These are phyloP conservation scores for Eumerus sabulonum DNA, from an alignment of 2,888 invertebrate genomes.

Conservation along the genomic window DNA sequence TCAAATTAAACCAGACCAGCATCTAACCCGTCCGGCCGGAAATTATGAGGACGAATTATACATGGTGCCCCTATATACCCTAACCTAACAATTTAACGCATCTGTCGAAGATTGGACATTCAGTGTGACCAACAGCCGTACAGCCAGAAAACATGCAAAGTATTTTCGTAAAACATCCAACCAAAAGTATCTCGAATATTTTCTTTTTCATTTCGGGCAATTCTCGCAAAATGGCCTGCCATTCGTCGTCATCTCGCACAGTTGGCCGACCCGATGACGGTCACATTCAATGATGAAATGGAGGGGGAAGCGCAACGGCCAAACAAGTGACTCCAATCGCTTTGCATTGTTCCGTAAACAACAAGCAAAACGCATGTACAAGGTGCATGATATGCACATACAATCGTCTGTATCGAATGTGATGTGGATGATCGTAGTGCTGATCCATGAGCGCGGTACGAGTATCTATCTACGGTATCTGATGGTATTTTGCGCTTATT, in stretches of 20 bases:
- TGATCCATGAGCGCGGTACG: slow-evolving; percentile 64
- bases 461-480: slow-evolving; percentile 66
- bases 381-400: neutral
- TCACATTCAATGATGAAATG: slow-evolving; percentile 43
- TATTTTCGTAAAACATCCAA: slow-evolving; percentile 65
- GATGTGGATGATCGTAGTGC: slow-evolving; percentile 63
- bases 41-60: no score
- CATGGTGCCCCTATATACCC: no score
- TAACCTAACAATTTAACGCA: no score
- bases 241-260: slow-evolving; percentile 59
- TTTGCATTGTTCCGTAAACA: slow-evolving; percentile 65
- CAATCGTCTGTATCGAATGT: slow-evolving; percentile 22
- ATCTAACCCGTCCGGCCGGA: slow-evolving; percentile 18
- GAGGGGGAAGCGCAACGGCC: no score
- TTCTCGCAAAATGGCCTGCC: slow-evolving; percentile 52
- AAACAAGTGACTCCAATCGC: slow-evolving; percentile 24
- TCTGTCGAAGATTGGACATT: slow-evolving; percentile 23
- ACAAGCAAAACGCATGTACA: slow-evolving; percentile 7
- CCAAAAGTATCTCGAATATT: slow-evolving; percentile 66
- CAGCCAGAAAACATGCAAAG: slow-evolving; percentile 57
- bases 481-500: slow-evolving; percentile 64
- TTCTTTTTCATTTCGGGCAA: slow-evolving; percentile 61
- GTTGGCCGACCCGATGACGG: slow-evolving; percentile 47
- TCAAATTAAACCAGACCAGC: slow-evolving; percentile 30
- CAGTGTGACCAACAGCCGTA: slow-evolving; percentile 35